Base-by-base conservation (phyloP, 2,888 invertebrate genomes). In the Melieria picta region DNA sequence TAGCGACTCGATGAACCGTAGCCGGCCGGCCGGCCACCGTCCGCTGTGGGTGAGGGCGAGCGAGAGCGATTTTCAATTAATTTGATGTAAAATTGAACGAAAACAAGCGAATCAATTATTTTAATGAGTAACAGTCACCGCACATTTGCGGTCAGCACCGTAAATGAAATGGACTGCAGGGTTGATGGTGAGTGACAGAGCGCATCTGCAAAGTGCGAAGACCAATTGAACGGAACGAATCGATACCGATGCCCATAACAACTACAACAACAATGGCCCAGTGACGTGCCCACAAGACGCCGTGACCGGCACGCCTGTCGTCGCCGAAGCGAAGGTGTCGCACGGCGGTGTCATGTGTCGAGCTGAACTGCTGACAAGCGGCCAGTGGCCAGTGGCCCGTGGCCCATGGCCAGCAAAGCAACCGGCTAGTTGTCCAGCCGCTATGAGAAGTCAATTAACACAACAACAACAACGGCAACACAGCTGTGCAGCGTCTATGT, bases 51-150 rank as follows among this genome's bases (percentile, higher is more conserved):
- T 5, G 56, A 56, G 56, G 56, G 56, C 11, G 13, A 67, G 11
- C 5, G 60, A 30, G 16, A 66, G 62, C 47, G 13, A 45, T 55
- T 67, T 71, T 71, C 56, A 71, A 72, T 72, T 62, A 67, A 67
- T 57, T 63, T 72, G 16, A 56, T 72, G 62, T 67, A 67, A 67
- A 72, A 67, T 72, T 57, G n/a, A 67, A 43, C 50, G 45, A 42
- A 67, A 67, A 67, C 67, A 72, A 72, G 63, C 58, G 55, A 60
- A 67, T 52, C 57, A 72, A 72, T 72, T 67, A 72, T 57, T 67
- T 67, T 67, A 72, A 72, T 72, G 48, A 63, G 47, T 58, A 45
- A 11, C 43, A 64, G 9, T n/a, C 16, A 16, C 43, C 58, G 47
- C n/a, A 16, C 13, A 30, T 45, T 50, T 58, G 16, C 46, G 7